Evolutionary conservation across 2,113 vertebrate genomes (phyloP).

Genomic region (Crotalus tigris): DNA sequence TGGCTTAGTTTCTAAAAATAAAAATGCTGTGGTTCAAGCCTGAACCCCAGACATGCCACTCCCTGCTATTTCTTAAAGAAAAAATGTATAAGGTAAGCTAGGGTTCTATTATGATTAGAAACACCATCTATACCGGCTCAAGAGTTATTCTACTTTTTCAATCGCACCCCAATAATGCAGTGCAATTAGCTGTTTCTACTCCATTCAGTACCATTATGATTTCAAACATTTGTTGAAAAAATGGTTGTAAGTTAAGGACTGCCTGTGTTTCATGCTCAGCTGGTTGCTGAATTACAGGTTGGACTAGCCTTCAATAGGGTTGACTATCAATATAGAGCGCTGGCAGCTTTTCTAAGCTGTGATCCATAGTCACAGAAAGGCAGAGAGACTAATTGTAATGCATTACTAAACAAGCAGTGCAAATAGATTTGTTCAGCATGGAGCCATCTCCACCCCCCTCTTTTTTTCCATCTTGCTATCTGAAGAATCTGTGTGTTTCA

Average conservation of each 20-base stretch:
- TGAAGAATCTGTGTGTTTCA: not conserved
- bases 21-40: not conserved
- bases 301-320: not conserved
- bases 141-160: not conserved
- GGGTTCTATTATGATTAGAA: not conserved
- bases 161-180: not conserved
- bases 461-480: not conserved
- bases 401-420: not conserved
- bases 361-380: not conserved
- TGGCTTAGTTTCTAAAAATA: not conserved
- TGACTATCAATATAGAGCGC: not conserved
- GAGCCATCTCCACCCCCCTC: not conserved
- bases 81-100: not conserved
- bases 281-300: not conserved
- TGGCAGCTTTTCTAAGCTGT: not conserved
- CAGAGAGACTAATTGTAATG: not conserved
- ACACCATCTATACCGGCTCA: not conserved
- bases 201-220: not conserved
- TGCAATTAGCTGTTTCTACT: not conserved
- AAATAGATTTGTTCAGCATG: not conserved
- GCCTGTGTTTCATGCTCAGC: not conserved
- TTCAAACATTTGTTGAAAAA: not conserved
- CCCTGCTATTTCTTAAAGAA: not conserved
- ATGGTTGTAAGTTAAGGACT: not conserved
- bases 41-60: not conserved